A percentile compares a stretch with the other conserved stretches of the same genome.
These are phyloP conservation scores for Dendrophyllia cribrosa DNA, from an alignment of 64 coral and sea anemone genomes.

Conservation along the genomic window DNA sequence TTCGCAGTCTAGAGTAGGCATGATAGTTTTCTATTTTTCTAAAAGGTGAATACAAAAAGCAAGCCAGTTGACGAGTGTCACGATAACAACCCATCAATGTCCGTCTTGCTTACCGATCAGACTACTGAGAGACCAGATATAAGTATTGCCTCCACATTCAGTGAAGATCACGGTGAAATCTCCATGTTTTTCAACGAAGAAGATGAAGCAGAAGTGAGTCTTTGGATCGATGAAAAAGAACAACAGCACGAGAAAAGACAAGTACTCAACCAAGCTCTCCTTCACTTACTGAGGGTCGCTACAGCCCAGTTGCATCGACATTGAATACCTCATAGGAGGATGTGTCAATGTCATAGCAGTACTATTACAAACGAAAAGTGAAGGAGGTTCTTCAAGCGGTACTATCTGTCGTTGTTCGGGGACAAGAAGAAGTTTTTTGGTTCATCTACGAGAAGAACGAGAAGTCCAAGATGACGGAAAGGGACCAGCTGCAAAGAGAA, in stretches of 20 bases:
- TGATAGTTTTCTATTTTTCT: too few species aligned
- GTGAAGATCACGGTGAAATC: too few species aligned
- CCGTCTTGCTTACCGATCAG: too few species aligned
- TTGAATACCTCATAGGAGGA: slow-evolving; percentile 51
- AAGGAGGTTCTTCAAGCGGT: slow-evolving; percentile 30
- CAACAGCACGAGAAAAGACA: slow-evolving; percentile 25
- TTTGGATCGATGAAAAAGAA: slow-evolving; percentile 58
- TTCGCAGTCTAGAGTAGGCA: too few species aligned
- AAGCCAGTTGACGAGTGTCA: too few species aligned
- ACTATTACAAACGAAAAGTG: slow-evolving; percentile 52
- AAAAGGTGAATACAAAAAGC: too few species aligned
- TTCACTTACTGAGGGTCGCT: slow-evolving; percentile 7
- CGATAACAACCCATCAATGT: too few species aligned
- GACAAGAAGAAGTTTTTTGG: slow-evolving; percentile 61
- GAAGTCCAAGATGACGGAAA: not conserved
- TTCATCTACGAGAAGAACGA: not conserved
- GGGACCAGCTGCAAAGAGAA: not conserved
- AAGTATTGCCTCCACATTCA: too few species aligned
- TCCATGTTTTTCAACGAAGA: too few species aligned
- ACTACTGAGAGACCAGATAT: too few species aligned
- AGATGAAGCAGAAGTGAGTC: not conserved
- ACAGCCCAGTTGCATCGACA: slow-evolving; percentile 62
- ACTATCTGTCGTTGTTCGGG: slow-evolving; percentile 43
- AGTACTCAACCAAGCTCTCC: not conserved
- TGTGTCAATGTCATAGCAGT: slow-evolving; percentile 19